A percentile compares a stretch with the other conserved stretches of the same genome.
phyloP scores from a whole-genome alignment of 1,140 invertebrate genomes.

The Lasioglossum baleicum region DNA sequence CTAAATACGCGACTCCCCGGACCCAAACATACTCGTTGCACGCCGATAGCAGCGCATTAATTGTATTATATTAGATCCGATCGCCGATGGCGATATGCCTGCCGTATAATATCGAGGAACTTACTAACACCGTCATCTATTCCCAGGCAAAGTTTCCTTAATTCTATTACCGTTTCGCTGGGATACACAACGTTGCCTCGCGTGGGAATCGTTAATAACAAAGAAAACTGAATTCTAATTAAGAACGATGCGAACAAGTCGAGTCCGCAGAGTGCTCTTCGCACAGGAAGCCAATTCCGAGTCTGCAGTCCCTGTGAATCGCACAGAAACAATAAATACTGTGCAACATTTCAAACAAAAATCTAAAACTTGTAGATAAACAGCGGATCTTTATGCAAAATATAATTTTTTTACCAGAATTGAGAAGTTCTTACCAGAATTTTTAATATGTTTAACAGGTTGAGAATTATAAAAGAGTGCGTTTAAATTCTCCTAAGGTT shows the following conservation, averaged over 20 bases:
- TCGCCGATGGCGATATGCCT: background rate
- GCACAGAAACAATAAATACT: too few relatives aligned
- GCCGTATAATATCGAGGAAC: background rate
- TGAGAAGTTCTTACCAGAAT: too few relatives aligned
- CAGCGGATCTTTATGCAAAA: too few relatives aligned
- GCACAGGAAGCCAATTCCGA: too few relatives aligned
- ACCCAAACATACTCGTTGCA: background rate
- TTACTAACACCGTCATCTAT: background rate
- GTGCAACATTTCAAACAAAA: too few relatives aligned
- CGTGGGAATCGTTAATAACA: background rate
- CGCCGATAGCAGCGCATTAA: background rate
- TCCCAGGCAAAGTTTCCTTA: slow-evolving; percentile 1
- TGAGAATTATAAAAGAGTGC: too few relatives aligned
- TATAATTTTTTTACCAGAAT: too few relatives aligned
- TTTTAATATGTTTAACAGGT: too few relatives aligned
- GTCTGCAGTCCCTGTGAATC: too few relatives aligned
- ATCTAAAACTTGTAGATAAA: too few relatives aligned
- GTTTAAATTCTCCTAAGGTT: too few relatives aligned
- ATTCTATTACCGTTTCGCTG: background rate
- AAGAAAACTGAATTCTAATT: slow-evolving; percentile 2
- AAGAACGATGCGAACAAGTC: background rate
- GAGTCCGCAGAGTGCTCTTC: too few relatives aligned
- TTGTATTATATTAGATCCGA: background rate
- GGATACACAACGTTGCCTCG: background rate
- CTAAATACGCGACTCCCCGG: background rate